phyloP scores from a whole-genome alignment of 2,888 invertebrate species.

The Sceliomorpha sp. region DNA sequence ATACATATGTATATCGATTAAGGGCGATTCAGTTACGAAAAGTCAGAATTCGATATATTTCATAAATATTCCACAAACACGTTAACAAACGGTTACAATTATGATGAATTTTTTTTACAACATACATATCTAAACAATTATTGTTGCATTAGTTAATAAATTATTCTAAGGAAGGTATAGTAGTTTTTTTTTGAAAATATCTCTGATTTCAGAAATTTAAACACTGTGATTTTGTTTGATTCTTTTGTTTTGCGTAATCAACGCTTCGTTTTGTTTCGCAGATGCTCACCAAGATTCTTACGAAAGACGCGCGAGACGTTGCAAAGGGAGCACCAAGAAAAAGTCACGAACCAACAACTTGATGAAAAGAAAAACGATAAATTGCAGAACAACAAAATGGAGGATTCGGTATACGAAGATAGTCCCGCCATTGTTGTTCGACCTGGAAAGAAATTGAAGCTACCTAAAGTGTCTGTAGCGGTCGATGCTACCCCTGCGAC shows the following conservation, averaged over 20 bases:
- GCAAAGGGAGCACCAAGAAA: slow-evolving; percentile 75
- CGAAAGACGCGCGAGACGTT: slow-evolving; percentile 81
- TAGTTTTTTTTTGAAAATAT: no score
- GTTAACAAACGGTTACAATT: no score
- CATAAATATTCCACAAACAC: no score
- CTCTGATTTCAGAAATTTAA: no score
- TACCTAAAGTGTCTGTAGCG: slow-evolving; percentile 87
- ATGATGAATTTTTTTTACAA: no score
- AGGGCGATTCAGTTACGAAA: no score
- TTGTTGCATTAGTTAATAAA: no score
- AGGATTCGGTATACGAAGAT: slow-evolving; percentile 72
- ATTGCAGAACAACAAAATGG: slow-evolving; percentile 56
- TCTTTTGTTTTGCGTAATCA: slow-evolving; percentile 8
- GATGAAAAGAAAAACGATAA: slow-evolving; percentile 64
- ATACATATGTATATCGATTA: no score
- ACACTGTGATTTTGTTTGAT: background rate
- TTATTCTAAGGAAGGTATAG: no score
- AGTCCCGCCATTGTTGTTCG: slow-evolving; percentile 69
- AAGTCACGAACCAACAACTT: slow-evolving; percentile 70
- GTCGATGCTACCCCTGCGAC: slow-evolving; percentile 90
- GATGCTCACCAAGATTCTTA: slow-evolving; percentile 85
- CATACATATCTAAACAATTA: no score
- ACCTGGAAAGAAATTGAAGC: slow-evolving; percentile 80
- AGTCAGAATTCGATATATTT: no score
- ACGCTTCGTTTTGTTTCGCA: slow-evolving; percentile 41